Evolutionary conservation across 2,797 vertebrate genomes (phyloP), one percentile per base, ranked within the genome.

Genomic region (Acrocephalus scirpaceus): DNA sequence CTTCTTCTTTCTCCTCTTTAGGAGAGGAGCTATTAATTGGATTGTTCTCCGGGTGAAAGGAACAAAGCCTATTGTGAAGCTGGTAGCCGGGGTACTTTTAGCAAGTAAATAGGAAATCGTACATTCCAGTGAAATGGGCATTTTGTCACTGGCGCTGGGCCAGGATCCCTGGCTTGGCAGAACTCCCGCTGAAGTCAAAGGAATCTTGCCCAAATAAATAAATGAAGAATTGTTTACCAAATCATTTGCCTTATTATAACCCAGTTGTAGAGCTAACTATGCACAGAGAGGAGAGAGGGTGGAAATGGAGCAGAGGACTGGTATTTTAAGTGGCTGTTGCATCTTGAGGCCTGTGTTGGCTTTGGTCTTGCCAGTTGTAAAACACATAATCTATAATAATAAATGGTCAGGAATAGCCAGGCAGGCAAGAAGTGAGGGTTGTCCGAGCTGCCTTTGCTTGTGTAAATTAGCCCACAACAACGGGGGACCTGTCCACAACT

Each of bases 391-490:
- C 90, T 77, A 16, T 98, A 95, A 86, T 93, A 94, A 95, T 97
- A 95, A 92, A 95, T 97, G 96, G 93, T 97, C 82, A 82, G 81
- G 51, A 65, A 93, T 85, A 56, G 80, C 81, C 84, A 83, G 83
- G 47, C 56, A 86, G 94, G 80, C 95, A 34, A 93, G 82, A 84
- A 85, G 60, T 5, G 16, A 88, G 77, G 70, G 61, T 81, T 92
- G 92, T 94, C 96, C 34, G 23, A 96, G 97, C 96, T 97, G 93
- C 90, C 93, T 73, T 84, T 90, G 95, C 96, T 97, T 90, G 91
- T 95, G 96, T 98, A 97, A 97, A 97, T 96, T 65, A 88, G 94
- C 88, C 92, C 90, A 65, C 21, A 65, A 88, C 90, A 87, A 53
- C 32, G 32, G 73, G 70, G 81, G 81, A 84, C 71, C 65, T 88